A percentile compares a stretch with the other conserved stretches of the same genome.
Conservation (phyloP, 2,888 invertebrate species). For the Sympetrum striolatum region DNA sequence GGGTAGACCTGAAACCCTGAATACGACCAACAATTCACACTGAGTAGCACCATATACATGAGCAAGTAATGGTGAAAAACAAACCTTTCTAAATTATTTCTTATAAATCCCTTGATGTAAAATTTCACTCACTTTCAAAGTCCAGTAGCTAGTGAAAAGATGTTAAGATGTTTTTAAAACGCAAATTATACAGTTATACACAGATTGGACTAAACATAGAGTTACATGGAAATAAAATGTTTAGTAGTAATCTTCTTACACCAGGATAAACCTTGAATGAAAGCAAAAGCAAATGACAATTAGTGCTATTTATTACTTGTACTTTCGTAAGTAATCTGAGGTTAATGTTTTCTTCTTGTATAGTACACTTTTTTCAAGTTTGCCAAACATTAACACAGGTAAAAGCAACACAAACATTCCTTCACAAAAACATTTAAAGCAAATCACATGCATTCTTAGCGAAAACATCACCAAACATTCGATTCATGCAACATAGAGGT, state of each 20-base stretch:
- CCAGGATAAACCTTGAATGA: background rate
- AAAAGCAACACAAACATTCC: background rate
- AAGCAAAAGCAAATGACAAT: background rate
- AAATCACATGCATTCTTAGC: background rate
- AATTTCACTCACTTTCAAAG: background rate
- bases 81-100: background rate
- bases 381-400: background rate
- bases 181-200: background rate
- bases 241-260: background rate
- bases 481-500: background rate
- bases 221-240: background rate
- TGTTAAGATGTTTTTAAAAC: background rate
- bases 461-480: background rate
- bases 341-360: background rate
- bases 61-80: background rate
- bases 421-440: background rate
- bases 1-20: constrained; percentile 83
- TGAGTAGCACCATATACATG: background rate
- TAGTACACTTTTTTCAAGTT: background rate
- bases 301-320: background rate
- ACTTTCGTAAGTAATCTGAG: background rate
- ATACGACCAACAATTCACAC: constrained; percentile 45
- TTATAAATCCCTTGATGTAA: background rate
- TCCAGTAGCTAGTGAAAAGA: background rate
- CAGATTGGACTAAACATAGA: background rate